Evolutionary conservation across 2,888 invertebrate species (phyloP), one percentile per base, ranked within the genome.

Genomic region (Caenorhabditis angaria): DNA sequence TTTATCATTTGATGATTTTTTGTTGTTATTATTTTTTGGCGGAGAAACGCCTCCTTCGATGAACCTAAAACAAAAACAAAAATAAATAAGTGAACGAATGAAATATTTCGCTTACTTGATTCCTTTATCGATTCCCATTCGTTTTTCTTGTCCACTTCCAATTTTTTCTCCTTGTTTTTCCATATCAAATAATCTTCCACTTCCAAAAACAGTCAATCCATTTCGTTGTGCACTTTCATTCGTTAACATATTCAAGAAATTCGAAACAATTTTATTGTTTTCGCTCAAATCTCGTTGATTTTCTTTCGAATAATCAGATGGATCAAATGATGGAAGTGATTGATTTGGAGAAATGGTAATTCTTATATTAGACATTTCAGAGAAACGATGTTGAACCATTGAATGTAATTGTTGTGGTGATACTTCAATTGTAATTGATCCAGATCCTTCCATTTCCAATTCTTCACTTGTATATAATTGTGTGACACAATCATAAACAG

Each of bases 161-260:
- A 50, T 51, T 5, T 28, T 10, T 41, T 18, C n/a, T 28, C 27
- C 27, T 14, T n/a, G n/a, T 22, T 50, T 29, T 3, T 24, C 3
- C 61, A 61, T 51, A 25, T 61, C 29, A 24, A 51, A 61, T 12
- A 61, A 4, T 29, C 48, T 28, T 14, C 61, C 61, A 32, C 12
- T 32, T 29, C 61, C 61, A 22, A 61, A 61, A 3, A 56, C 59
- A 27, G 48, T 59, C 24, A 61, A 51, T 6, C 61, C 61, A 10
- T 14, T 22, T 32, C 12, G 12, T 22, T 28, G 20, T 10, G 63
- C 62, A 14, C 57, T 55, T 35, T 62, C 60, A 32, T 48, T 67
- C 6, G 63, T 71, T n/a, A 71, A 56, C 32, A 71, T 28, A 28
- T 67, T 61, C n/a, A 63, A 56, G 41, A 71, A 71, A 14, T 71